Evolutionary conservation across 2,888 invertebrate species (phyloP), one percentile per base, ranked within the genome.

Genomic region (Digitonthophagus gazella): DNA sequence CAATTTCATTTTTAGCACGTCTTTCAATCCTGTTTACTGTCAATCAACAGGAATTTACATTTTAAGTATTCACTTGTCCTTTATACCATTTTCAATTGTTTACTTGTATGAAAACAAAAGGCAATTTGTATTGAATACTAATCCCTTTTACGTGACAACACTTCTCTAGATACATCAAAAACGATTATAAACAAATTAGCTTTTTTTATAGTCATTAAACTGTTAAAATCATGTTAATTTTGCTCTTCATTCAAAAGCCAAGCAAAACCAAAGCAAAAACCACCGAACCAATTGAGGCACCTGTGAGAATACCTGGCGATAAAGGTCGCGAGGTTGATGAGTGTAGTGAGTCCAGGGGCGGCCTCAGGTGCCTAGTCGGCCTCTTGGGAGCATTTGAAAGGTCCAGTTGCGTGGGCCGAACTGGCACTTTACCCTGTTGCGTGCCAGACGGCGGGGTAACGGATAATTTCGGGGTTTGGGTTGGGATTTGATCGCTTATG

Each of bases 401-500:
- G 72, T 81, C 79, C 72, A 83, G 75, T 71, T 80, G 81, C 69
- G 76, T 80, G 44, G 82, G 83, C 68, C 81, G 75, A 58, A 68
- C 68, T 54, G 70, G 68, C 19, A 65, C 65, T 58, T 63, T 70
- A 18, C 61, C 61, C 15, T 58, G 61, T 71, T 82, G 74, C 58
- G 16, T 18, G 71, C 75, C 79, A 54, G 82, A 82, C 68, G 81
- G 75, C 72, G 81, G 82, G 74, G 82, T 81, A 72, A 81, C 77
- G 55, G 80, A 77, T 67, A 81, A 80, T 75, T 75, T 80, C 80
- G 87, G 83, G 85, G 79, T 84, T 8, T n/a, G 83, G 85, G 79
- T 84, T 58, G 66, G 58, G n/a, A 86, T 76, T 70, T 75, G 79
- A 44, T 44, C 28, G 28, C 28, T 44, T 44, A 44, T 8, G 6